Evolutionary conservation across 2,113 vertebrate species (phyloP), one percentile per base, ranked within the genome.

Genomic region (Pelmatolapia mariae): DNA sequence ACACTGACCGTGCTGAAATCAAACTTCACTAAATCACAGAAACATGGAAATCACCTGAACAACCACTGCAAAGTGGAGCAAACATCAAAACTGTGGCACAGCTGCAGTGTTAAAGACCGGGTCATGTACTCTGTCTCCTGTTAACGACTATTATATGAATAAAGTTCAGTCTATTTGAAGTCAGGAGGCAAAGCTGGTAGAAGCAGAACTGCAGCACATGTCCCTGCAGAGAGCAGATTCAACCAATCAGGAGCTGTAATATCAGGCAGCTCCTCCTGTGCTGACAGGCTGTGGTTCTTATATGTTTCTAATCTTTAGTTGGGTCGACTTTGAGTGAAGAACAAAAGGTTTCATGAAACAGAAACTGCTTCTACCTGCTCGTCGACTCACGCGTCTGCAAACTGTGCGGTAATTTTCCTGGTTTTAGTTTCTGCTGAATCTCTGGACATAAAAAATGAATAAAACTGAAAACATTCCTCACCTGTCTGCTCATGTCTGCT

Each of bases 401-500:
- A 43, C 31, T 36, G 56, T 57, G 16, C 3, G 1, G 18, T 66
- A 36, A 63, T 1, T 63, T 66, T 66, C 31, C 18, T 1, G 61
- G 61, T 66, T 66, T 36, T 36, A 66, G 18, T 36, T 66, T 66
- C 31, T 66, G 18, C 18, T 36, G 18, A 66, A 66, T 36, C 10
- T 66, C 18, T 36, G 61, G 59, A n/a, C 19, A 36, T 7, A 19
- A 63, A 19, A 63, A 63, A 63, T 0, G 10, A 66, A 66, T 66
- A 12, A 36, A 66, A 38, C 10, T 38, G 19, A 36, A 66, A 66
- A 10, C 40, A 0, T 47, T 0, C 6, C 89, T 87, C 83, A 94
- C 89, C 91, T 73, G 80, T 83, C 82, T 54, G 81, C 94, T 96
- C 95, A 95, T 84, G 93, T 84, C 97, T 97, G 98, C 95, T 98